Percentiles rank a stretch among this genome's conserved stretches.
phyloP scores from a whole-genome alignment of 2,113 vertebrate genomes.

The Cyanoramphus novaezelandiae region DNA sequence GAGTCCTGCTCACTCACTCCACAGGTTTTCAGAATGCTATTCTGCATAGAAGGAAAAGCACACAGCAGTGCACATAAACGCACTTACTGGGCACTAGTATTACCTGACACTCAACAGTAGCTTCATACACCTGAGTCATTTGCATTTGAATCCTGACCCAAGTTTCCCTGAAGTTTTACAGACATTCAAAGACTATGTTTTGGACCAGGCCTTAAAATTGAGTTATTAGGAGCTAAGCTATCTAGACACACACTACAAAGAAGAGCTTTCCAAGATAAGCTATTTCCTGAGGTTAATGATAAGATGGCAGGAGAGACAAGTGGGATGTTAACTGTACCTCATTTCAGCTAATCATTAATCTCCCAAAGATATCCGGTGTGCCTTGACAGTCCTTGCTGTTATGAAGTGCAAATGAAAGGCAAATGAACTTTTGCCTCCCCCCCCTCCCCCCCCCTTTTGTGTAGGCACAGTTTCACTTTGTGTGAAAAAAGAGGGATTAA shows the following conservation, averaged over 20 bases:
- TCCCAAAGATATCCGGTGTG: conserved; percentile 28
- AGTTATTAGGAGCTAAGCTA: conserved; percentile 48
- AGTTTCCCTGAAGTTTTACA: neutral
- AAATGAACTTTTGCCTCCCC: conserved; percentile 4
- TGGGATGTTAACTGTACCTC: conserved; percentile 44
- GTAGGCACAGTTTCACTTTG: neutral
- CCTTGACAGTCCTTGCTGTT: neutral
- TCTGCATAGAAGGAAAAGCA: neutral
- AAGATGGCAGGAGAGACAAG: conserved; percentile 50
- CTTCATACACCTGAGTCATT: neutral
- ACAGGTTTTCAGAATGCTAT: neutral
- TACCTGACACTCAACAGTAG: neutral
- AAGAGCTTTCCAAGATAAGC: conserved; percentile 39
- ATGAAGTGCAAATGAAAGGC: conserved; percentile 52
- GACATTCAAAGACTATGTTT: neutral
- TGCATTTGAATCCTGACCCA: neutral
- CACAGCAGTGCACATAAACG: neutral
- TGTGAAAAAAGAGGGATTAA: neutral
- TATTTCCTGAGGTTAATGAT: conserved; percentile 42
- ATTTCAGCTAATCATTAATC: conserved; percentile 60
- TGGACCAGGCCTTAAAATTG: neutral
- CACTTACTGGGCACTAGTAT: neutral
- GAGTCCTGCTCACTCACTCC: neutral
- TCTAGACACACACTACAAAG: conserved; percentile 39
- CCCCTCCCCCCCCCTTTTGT: neutral